Base-by-base conservation (phyloP, 2,888 invertebrate species). In the Cheilosia variabilis region DNA sequence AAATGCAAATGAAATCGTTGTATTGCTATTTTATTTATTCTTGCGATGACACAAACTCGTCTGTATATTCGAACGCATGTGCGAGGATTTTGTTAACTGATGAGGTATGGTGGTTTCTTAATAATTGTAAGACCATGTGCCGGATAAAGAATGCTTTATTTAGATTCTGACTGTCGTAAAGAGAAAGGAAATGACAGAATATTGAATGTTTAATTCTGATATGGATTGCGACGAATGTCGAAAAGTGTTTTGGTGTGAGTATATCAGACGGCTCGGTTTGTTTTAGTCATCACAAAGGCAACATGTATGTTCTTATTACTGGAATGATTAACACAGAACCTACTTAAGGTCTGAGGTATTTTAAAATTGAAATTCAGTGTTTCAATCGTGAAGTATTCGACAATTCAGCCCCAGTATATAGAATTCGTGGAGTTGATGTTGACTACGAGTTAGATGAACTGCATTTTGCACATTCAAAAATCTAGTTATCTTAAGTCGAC, bases 1-100 rank as follows among this genome's bases (percentile, higher is more conserved):
- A 63, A 66, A 50, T 68, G 66, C 68, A 63, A 71, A 50, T 68
- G 53, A 77, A 77, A 68, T 62, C 22, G 52, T 65, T 37, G 53
- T 58, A 15, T 15, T 63, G 31, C 50, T 43, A 58, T 55, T 13
- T 41, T 53, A 27, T 55, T 71, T 41, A 17, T 34, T 47, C 60
- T 22, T 66, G 47, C 24, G 17, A 63, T 50, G 22, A 43, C 34
- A 60, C 31, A 1, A 31, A 31, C 31, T 9, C 9, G 31, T 9
- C 7, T 31, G 31, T 60, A 17, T n/a, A n/a, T 17, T 2, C 34
- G 4, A 17, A 34, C 34, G 57, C n/a, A 17, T n/a, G 17, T 37
- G 37, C 52, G 13, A 13, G 24, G 41, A 19, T 34, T 24, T 15
- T 15, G 55, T n/a, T 53, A 41, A 50, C 24, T 24, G 34, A 47